phyloP scores from a whole-genome alignment of 2,113 vertebrate species.

The Leptosomus discolor region DNA sequence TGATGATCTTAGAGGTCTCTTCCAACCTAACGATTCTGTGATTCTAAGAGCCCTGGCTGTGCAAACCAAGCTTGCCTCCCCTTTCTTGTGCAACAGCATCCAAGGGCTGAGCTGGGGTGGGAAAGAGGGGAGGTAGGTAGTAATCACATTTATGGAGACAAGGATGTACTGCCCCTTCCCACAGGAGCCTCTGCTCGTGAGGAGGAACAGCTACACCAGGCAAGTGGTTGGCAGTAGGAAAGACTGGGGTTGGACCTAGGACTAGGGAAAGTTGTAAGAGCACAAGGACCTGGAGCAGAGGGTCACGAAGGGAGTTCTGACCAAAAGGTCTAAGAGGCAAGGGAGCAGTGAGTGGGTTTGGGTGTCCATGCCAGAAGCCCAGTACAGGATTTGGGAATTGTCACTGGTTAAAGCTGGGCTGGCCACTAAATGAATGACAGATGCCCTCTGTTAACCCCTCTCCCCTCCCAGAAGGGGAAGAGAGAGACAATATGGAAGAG shows the following conservation, averaged over 20 bases:
- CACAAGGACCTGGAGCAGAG: neutral
- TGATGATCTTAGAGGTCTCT: no score
- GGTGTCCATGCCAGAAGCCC: neutral
- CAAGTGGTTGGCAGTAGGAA: neutral
- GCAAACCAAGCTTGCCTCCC: neutral
- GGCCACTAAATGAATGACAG: no score
- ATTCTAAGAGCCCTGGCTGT: neutral
- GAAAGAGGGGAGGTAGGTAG: neutral
- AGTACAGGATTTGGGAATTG: neutral
- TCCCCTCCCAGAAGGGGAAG: no score
- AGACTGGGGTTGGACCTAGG: neutral
- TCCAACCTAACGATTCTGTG: no score
- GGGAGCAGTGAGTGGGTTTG: neutral
- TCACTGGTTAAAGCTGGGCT: no score
- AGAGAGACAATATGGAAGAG: no score
- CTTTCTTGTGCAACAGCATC: neutral
- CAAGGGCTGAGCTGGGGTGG: neutral
- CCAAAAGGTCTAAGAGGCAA: neutral
- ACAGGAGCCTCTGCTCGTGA: fast-evolving
- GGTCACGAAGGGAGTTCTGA: neutral
- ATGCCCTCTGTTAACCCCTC: no score
- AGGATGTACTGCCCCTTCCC: neutral
- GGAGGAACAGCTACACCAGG: neutral
- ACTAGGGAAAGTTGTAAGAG: neutral
- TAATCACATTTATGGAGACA: neutral